Base-by-base conservation (phyloP, 2,888 invertebrate species). In the Scaptodrosophila latifasciaeformis region DNA sequence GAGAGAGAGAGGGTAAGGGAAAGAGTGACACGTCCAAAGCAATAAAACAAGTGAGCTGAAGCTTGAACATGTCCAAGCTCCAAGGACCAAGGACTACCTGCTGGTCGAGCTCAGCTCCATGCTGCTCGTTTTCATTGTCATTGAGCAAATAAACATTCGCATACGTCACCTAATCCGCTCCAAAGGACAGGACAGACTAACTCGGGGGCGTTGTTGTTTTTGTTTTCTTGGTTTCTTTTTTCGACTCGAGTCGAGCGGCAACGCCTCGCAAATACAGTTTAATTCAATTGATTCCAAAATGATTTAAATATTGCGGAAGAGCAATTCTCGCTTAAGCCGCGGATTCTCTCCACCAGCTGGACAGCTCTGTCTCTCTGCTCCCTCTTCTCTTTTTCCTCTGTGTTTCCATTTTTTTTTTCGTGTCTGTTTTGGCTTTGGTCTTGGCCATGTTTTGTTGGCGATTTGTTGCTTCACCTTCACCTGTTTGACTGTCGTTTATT, bases 281-380 rank as follows among this genome's bases (percentile, higher is more conserved):
- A 75, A 75, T 70, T 75, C 71, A 75, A 75, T 75, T 72, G 70
- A 68, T 70, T 65, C 54, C 68, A 54, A 66, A 75, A 71, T 75
- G 71, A 75, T 75, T 75, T 71, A 71, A 75, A 75, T 71, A 62
- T 67, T 66, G 54, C 56, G 54, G 57, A 21, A 21, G n/a, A n/a
- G 34, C 29, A 27, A 5, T 27, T 27, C 27, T 27, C 27, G 27
- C 5, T 9, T 27, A 27, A 27, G 27, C 27, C 31, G n/a, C 2
- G 31, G 6, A n/a, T 17, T 17, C 46, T 42, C 30, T 30, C 17
- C 12, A 5, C 18, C 12, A 29, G 31, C 9, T 31, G n/a, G n/a
- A n/a, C n/a, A n/a, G n/a, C n/a, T n/a, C n/a, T n/a, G n/a, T n/a
- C n/a, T n/a, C n/a, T 6, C 27, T 27, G 27, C 5, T 6, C 27